phyloP scores from a whole-genome alignment of 2,888 invertebrate species.

The Aelia acuminata region DNA sequence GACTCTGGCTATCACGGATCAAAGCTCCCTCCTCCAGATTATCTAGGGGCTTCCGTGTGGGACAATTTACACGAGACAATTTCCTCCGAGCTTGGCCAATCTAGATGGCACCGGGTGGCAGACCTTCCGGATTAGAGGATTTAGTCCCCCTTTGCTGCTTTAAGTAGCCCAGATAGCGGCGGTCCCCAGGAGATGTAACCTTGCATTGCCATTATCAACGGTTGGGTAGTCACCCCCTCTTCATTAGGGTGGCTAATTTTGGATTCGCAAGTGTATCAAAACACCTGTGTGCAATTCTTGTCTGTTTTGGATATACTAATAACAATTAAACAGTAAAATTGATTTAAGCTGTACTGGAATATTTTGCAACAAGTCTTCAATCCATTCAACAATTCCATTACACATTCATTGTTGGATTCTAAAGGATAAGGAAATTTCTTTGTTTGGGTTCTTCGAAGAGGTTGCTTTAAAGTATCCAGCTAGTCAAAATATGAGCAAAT shows the following conservation, averaged over 20 bases:
- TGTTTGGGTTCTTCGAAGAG: too few species aligned
- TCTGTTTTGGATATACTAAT: too few species aligned
- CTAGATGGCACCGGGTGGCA: conserved; percentile 14
- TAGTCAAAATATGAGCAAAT: too few species aligned
- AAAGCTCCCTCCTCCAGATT: conserved; percentile 42
- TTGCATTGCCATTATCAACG: conserved; percentile 26
- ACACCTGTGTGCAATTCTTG: not conserved
- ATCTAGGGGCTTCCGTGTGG: conserved; percentile 44
- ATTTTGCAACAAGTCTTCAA: too few species aligned
- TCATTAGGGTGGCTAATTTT: conserved; percentile 9
- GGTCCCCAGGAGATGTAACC: conserved; percentile 17
- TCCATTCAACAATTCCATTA: too few species aligned
- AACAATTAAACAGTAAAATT: too few species aligned
- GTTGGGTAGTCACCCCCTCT: not conserved
- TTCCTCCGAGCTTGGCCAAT: conserved; percentile 30
- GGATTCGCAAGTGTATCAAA: not conserved
- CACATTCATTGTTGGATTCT: too few species aligned
- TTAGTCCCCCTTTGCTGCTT: conserved; percentile 35
- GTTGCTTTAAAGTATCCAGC: too few species aligned
- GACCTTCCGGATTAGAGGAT: conserved; percentile 50
- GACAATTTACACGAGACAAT: conserved; percentile 57
- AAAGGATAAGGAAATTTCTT: too few species aligned
- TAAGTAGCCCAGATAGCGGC: conserved; percentile 20
- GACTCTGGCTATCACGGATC: conserved; percentile 43
- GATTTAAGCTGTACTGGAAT: too few species aligned